These are phyloP conservation scores for Patella pellucida DNA, from an alignment of 2,888 invertebrate genomes.

Conservation along the genomic window DNA sequence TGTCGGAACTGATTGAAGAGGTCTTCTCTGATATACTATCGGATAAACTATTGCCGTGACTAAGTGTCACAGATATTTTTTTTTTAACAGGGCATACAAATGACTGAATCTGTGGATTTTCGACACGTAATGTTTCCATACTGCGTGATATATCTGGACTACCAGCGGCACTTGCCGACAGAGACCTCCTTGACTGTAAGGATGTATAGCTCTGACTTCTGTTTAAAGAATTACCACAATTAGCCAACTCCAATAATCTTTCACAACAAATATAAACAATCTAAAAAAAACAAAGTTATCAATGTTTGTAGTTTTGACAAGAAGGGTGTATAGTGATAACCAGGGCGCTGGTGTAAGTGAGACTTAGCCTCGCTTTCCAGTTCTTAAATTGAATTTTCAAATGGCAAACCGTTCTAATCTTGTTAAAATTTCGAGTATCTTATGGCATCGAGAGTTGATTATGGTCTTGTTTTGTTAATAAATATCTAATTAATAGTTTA, in stretches of 20 bases:
- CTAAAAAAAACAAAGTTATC: conserved; percentile 72
- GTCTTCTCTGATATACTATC: background rate
- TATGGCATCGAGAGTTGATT: too few relatives aligned
- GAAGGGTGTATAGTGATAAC: too few relatives aligned
- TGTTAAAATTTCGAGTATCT: too few relatives aligned
- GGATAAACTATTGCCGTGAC: background rate
- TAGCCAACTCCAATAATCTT: conserved; percentile 78
- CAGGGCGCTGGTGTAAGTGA: too few relatives aligned
- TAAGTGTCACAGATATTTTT: background rate
- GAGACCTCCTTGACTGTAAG: conserved; percentile 3
- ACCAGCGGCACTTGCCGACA: background rate
- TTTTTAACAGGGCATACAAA: background rate
- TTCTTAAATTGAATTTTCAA: too few relatives aligned
- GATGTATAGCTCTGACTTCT: conserved; percentile 19
- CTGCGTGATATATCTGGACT: background rate
- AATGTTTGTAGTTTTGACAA: too few relatives aligned
- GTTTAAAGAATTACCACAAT: conserved; percentile 43
- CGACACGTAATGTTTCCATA: background rate
- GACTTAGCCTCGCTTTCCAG: too few relatives aligned
- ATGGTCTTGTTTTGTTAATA: too few relatives aligned
- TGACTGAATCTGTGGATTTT: background rate
- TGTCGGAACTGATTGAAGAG: background rate
- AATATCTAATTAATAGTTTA: too few relatives aligned
- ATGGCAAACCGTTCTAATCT: too few relatives aligned
- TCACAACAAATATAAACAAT: conserved; percentile 85